These are phyloP conservation scores for Amblyjoppa proteus DNA, from an alignment of 2,888 invertebrate species.

Conservation along the genomic window DNA sequence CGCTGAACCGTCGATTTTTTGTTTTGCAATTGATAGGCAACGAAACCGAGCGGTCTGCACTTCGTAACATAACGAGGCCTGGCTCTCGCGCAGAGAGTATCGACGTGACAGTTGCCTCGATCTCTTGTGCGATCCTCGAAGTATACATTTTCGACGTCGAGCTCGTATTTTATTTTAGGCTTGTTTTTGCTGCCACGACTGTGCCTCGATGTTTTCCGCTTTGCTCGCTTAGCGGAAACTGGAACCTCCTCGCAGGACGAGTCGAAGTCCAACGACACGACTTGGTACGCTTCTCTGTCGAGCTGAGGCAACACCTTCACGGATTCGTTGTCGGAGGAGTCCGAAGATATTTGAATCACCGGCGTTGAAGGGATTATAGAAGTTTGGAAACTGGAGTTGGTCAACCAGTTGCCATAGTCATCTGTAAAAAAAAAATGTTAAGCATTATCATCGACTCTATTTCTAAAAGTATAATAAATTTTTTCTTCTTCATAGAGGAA, in stretches of 20 bases:
- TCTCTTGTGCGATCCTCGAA: conserved; percentile 88
- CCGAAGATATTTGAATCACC: conserved; percentile 70
- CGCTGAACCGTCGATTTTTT: conserved; percentile 71
- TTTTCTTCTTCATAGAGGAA: neutral
- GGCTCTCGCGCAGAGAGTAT: conserved; percentile 88
- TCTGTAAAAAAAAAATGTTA: conserved; percentile 10
- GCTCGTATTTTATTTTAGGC: conserved; percentile 70
- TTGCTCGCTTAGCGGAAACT: conserved; percentile 47
- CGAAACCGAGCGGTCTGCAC: conserved; percentile 72
- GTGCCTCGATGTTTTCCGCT: conserved; percentile 77
- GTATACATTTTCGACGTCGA: conserved; percentile 82
- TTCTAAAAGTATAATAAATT: neutral
- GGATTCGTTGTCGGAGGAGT: conserved; percentile 76
- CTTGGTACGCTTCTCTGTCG: conserved; percentile 46
- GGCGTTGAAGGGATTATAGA: conserved; percentile 70
- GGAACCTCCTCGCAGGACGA: conserved; percentile 33
- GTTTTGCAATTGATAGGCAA: conserved; percentile 61
- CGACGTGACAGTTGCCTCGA: conserved; percentile 87
- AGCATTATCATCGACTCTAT: neutral
- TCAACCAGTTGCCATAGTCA: conserved; percentile 72
- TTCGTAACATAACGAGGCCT: conserved; percentile 86
- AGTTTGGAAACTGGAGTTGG: conserved; percentile 85
- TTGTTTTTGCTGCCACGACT: conserved; percentile 64
- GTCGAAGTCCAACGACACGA: conserved; percentile 29
- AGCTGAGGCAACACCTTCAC: conserved; percentile 48